These are phyloP conservation scores for Mormyrus lacerda DNA, from an alignment of 2,113 vertebrate species.

Conservation along the genomic window DNA sequence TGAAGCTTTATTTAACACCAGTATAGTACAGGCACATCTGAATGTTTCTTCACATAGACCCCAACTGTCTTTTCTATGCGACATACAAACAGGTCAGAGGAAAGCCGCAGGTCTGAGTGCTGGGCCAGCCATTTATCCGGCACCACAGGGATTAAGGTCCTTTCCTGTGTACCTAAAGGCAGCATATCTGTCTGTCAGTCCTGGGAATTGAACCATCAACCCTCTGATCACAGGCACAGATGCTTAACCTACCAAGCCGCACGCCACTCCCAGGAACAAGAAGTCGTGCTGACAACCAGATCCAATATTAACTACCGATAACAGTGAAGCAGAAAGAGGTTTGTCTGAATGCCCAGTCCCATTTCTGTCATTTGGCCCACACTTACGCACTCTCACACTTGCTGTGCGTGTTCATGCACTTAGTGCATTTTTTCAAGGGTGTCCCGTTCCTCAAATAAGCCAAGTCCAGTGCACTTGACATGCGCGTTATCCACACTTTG, in stretches of 20 bases:
- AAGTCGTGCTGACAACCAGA: not conserved
- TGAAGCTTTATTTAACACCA: not conserved
- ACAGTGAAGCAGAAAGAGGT: not conserved
- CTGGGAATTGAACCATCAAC: not conserved
- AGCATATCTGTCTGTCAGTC: not conserved
- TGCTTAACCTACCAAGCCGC: not conserved
- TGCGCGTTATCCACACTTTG: not conserved
- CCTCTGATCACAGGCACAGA: not conserved
- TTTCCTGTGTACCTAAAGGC: not conserved
- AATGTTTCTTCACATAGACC: not conserved
- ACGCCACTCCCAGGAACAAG: not conserved
- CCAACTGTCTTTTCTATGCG: not conserved
- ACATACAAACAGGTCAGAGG: not conserved
- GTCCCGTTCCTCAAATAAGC: not conserved
- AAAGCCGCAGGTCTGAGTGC: not conserved
- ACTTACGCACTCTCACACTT: not conserved
- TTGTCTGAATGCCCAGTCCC: not conserved
- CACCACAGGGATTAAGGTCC: not conserved
- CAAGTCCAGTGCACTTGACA: not conserved
- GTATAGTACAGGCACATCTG: not conserved
- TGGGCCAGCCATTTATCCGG: not conserved
- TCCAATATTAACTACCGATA: not conserved
- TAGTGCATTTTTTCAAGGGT: not conserved
- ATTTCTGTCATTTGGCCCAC: not conserved
- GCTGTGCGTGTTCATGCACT: not conserved